Base-by-base conservation (phyloP, 2,113 vertebrate genomes). In the Marcusenius ussheri region DNA sequence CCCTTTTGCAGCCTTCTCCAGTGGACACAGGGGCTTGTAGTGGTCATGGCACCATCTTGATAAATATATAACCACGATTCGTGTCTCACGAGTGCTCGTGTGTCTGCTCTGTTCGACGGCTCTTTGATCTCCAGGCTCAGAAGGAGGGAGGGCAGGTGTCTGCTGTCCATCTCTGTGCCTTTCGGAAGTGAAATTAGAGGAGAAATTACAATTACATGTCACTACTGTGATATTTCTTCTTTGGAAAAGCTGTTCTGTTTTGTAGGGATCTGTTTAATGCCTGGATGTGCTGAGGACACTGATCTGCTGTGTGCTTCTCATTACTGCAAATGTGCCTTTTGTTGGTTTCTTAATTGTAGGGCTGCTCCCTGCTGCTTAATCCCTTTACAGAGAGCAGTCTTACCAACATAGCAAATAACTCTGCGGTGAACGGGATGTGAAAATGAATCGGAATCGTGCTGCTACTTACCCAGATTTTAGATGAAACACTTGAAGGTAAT, bases 321-420 rank as follows among this genome's bases (percentile, higher is more conserved):
- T 88, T 62, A 88, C 39, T 66, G 21, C 35, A 45, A 45, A 62
- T 66, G n/a, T 87, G 49, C 31, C 53, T 62, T 88, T 88, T 88
- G 74, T 80, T 88, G 27, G 35, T 21, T 87, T 15, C 10, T 88
- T 53, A 88, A 42, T 42, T 58, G 53, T 88, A 13, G 87, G 53
- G 31, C 7, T 88, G 31, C 21, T 88, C 53, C 51, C 35, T 88
- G 53, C 53, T 62, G 51, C 53, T 66, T 62, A 50, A 62, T 66
- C 56, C 87, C 19, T 50, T 88, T 88, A 45, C 51, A 62, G 31
- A 88, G 11, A 58, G 51, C 21, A 62, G 49, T 15, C 46, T 66
- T 66, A 39, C 53, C 31, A 42, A 8, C 45, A 56, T 88, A 21
- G 53, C n/a, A 24, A 88, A 66, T 45, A 45, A 88, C 35, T 62